Percentiles rank a stretch among this genome's conserved stretches.
Conservation (phyloP, 2,113 vertebrate genomes). For the Mirounga angustirostris region DNA sequence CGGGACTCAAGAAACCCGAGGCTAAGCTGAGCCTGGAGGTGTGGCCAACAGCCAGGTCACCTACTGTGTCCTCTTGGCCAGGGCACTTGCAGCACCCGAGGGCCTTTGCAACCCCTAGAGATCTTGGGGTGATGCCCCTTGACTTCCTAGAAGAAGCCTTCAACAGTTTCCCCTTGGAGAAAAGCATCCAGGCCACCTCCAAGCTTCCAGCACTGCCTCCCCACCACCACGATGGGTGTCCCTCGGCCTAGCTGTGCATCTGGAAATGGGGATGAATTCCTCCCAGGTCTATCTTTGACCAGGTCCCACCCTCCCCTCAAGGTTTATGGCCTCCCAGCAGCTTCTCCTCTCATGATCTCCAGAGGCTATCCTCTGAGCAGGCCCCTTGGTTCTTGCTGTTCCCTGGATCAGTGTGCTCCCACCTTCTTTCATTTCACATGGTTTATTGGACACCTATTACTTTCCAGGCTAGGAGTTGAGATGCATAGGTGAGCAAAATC, state of each 20-base stretch:
- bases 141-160: background rate
- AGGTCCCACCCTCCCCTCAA: background rate
- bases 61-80: background rate
- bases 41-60: background rate
- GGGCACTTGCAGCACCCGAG: background rate
- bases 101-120: background rate
- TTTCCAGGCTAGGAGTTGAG: background rate
- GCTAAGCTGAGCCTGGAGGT: background rate
- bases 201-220: background rate
- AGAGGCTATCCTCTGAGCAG: background rate
- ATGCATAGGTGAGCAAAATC: background rate
- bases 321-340: background rate
- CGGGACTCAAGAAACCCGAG: background rate
- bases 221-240: background rate
- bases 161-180: background rate
- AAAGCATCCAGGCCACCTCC: background rate
- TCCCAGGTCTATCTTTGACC: background rate
- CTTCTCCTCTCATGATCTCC: background rate
- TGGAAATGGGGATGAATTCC: background rate
- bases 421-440: background rate
- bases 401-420: background rate
- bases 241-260: background rate
- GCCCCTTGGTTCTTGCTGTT: background rate
- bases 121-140: background rate
- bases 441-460: background rate